phyloP scores from a whole-genome alignment of 2,797 vertebrate genomes.

The Parotocinclus haroldoi region DNA sequence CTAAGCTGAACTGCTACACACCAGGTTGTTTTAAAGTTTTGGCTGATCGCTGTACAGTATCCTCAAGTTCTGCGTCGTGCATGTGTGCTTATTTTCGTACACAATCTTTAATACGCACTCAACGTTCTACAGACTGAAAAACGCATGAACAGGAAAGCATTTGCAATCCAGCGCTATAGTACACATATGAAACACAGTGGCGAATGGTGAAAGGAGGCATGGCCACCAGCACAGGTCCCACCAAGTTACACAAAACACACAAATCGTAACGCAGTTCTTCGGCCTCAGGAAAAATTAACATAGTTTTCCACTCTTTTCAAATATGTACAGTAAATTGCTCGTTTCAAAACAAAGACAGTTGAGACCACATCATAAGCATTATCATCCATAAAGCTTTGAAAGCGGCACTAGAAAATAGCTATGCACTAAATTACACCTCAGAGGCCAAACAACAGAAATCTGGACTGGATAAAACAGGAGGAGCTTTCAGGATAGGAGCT shows the following conservation, averaged over 20 bases:
- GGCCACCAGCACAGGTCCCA: slow-evolving; percentile 49
- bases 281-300: too few relatives aligned
- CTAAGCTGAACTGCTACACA: not conserved
- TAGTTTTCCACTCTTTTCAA: not conserved
- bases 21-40: too few relatives aligned
- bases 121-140: slow-evolving; percentile 47
- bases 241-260: not conserved
- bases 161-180: slow-evolving; percentile 18
- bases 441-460: not conserved
- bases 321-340: slow-evolving; percentile 15
- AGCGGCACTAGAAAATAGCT: slow-evolving; percentile 47
- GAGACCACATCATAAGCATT: not conserved
- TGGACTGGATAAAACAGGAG: too few relatives aligned
- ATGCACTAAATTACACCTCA: not conserved
- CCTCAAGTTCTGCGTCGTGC: not conserved
- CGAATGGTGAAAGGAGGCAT: slow-evolving; percentile 48
- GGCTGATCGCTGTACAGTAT: too few relatives aligned
- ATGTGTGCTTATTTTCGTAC: slow-evolving; percentile 54
- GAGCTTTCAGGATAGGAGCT: too few relatives aligned
- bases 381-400: slow-evolving; percentile 13
- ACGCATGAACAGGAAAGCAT: slow-evolving; percentile 46
- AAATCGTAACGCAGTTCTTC: too few relatives aligned
- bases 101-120: slow-evolving; percentile 54
- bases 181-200: not conserved
- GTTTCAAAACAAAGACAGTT: not conserved